These are phyloP conservation scores for Tineola bisselliella DNA, from an alignment of 2,888 invertebrate species.

Conservation along the genomic window DNA sequence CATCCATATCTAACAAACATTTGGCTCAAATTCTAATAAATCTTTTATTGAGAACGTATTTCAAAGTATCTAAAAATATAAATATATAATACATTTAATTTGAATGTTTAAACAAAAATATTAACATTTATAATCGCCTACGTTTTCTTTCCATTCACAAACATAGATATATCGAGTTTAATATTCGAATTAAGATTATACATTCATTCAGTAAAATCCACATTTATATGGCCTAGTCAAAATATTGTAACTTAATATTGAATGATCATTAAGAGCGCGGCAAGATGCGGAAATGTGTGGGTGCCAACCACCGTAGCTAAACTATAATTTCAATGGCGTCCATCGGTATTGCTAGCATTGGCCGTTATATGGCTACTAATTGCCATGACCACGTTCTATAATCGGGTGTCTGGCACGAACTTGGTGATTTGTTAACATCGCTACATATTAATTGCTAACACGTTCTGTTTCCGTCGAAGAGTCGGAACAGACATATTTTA, in stretches of 20 bases:
- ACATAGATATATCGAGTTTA: background rate
- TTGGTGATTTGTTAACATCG: conserved; percentile 48
- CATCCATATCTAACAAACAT: conserved; percentile 42
- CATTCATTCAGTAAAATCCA: conserved; percentile 40
- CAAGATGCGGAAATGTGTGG: conserved; percentile 64
- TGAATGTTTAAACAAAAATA: conserved; percentile 20
- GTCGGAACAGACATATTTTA: background rate
- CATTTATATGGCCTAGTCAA: conserved; percentile 40
- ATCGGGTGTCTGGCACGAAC: conserved; percentile 4
- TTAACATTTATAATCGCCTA: conserved; percentile 14
- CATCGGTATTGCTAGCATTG: conserved; percentile 21
- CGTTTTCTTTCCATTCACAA: conserved; percentile 11
- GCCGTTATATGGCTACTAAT: conserved; percentile 47
- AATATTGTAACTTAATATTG: conserved; percentile 60
- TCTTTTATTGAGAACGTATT: background rate
- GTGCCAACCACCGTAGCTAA: conserved; percentile 64
- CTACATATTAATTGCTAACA: conserved; percentile 57
- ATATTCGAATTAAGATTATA: conserved; percentile 10
- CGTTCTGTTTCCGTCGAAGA: conserved; percentile 29
- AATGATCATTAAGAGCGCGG: conserved; percentile 44
- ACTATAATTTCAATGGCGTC: conserved; percentile 62
- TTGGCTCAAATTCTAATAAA: conserved; percentile 19
- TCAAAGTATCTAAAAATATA: too few species aligned
- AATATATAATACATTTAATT: background rate
- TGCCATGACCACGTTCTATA: conserved; percentile 27